phyloP scores from a whole-genome alignment of 2,888 invertebrate species.

The Rotaria socialis region DNA sequence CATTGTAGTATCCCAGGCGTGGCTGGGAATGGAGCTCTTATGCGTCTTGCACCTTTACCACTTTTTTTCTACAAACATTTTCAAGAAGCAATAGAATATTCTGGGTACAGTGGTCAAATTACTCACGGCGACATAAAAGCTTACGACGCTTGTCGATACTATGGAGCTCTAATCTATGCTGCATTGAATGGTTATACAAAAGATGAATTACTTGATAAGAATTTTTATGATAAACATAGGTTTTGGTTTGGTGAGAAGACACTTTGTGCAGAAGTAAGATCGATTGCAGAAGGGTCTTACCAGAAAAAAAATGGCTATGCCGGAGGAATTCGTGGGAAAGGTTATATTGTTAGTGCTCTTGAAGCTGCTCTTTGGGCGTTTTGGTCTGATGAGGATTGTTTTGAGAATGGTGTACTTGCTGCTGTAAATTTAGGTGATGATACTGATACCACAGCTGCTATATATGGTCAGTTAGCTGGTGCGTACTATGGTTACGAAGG shows the following conservation, averaged over 20 bases:
- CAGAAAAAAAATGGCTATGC: not conserved
- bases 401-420: not conserved
- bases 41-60: not conserved
- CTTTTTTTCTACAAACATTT: not conserved
- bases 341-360: not conserved
- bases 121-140: not conserved
- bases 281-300: not conserved
- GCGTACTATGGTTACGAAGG: not conserved
- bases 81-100: not conserved
- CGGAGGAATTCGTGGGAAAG: not conserved
- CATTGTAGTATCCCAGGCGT: not conserved
- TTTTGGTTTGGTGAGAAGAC: not conserved
- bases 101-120: not conserved
- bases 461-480: constrained; percentile 21
- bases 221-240: not conserved
- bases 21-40: not conserved
- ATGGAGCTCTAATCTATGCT: not conserved
- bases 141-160: not conserved
- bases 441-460: not conserved
- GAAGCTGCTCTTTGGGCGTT: constrained; percentile 3
- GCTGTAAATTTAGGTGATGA: not conserved
- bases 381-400: not conserved
- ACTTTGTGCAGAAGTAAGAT: not conserved
- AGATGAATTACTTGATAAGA: not conserved
- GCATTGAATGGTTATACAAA: not conserved